Evolutionary conservation across 64 coral and sea anemone genomes (phyloP).

Genomic region (Astreopora myriophthalma): DNA sequence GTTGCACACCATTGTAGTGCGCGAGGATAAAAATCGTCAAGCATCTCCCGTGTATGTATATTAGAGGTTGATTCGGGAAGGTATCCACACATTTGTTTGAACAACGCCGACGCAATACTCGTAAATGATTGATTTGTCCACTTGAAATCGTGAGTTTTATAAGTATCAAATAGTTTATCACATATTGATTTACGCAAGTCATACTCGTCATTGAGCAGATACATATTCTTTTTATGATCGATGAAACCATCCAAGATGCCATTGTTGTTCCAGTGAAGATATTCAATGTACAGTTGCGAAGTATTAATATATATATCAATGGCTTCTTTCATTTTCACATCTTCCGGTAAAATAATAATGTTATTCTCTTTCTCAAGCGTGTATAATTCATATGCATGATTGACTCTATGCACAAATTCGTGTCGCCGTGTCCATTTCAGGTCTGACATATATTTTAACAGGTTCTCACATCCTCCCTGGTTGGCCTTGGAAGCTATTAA

Average conservation of each 20-base stretch:
- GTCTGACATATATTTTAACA: background rate
- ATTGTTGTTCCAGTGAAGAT: constrained; percentile 19
- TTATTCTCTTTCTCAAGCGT: too few species aligned
- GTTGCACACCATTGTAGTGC: too few species aligned
- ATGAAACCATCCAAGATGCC: background rate
- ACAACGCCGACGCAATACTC: background rate
- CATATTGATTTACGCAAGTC: too few species aligned
- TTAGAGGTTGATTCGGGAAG: too few species aligned
- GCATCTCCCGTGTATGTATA: too few species aligned
- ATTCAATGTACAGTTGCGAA: background rate
- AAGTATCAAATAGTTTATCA: background rate
- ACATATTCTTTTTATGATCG: constrained; percentile 9
- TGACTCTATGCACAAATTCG: background rate
- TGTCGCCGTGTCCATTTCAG: constrained; percentile 22
- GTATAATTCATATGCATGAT: too few species aligned
- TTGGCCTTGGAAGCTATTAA: background rate
- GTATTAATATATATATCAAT: too few species aligned
- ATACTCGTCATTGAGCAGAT: background rate
- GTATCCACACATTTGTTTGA: background rate
- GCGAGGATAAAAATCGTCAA: too few species aligned
- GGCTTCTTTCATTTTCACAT: too few species aligned
- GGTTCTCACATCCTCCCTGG: constrained; percentile 4
- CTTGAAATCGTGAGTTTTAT: background rate
- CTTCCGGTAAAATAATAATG: too few species aligned
- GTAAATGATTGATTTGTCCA: background rate